Conservation (phyloP, 2,797 vertebrate species). For the Enoplosus armatus region DNA sequence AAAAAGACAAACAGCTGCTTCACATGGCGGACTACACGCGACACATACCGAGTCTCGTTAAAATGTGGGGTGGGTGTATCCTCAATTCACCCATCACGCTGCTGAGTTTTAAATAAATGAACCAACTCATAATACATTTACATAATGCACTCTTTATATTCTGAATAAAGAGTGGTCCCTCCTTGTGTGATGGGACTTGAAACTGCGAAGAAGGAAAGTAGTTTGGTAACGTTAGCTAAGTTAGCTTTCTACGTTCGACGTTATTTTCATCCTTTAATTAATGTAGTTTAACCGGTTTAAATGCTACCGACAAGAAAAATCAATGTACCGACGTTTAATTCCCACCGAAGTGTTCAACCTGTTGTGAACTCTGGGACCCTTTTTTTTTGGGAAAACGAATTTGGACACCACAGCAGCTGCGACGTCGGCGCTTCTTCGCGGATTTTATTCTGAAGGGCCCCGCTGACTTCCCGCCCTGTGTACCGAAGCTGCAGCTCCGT, state of each 20-base stretch:
- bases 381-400: rapidly evolving
- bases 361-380: rapidly evolving
- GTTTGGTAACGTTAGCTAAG: background rate
- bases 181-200: background rate
- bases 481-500: background rate
- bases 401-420: background rate
- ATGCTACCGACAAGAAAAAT: background rate
- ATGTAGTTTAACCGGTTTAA: background rate
- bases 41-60: background rate
- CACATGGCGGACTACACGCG: background rate
- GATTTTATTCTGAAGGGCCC: slow-evolving; percentile 66
- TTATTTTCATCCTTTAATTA: no score
- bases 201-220: slow-evolving; percentile 5
- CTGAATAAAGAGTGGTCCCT: background rate
- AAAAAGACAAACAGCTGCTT: slow-evolving; percentile 8
- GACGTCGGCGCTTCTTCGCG: background rate
- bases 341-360: no score
- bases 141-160: no score
- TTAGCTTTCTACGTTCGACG: no score
- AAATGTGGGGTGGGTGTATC: background rate
- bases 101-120: background rate
- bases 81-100: no score
- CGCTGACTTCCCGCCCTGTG: slow-evolving; percentile 35
- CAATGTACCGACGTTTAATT: background rate
- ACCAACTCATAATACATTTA: background rate